Evolutionary conservation across 1,140 invertebrate species (phyloP).

Genomic region (Drosophila funebris): DNA sequence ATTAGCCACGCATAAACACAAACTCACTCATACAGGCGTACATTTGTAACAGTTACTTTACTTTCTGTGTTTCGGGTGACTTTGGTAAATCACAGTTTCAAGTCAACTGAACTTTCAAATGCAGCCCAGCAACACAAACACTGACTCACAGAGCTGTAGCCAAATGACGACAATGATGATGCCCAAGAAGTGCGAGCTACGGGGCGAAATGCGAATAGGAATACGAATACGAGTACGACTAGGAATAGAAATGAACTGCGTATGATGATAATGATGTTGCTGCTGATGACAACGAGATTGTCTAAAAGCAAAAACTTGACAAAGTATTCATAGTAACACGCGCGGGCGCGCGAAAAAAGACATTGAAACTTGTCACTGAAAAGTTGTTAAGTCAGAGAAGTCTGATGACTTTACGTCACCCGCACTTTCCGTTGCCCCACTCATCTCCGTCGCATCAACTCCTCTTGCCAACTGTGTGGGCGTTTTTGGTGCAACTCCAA

Average conservation of each 20-base stretch:
- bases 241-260: background rate
- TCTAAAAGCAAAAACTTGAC: slow-evolving; percentile 74
- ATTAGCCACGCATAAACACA: slow-evolving; percentile 27
- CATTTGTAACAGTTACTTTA: slow-evolving; percentile 70
- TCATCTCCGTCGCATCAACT: background rate
- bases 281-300: slow-evolving; percentile 62
- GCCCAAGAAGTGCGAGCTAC: background rate
- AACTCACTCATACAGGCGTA: slow-evolving; percentile 2
- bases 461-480: slow-evolving; percentile 28
- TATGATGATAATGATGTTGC: slow-evolving; percentile 19
- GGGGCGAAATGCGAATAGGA: too few species aligned
- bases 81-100: slow-evolving; percentile 56
- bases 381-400: slow-evolving; percentile 79
- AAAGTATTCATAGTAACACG: slow-evolving; percentile 72
- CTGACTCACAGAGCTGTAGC: background rate
- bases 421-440: slow-evolving; percentile 15
- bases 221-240: background rate
- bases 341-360: slow-evolving; percentile 51
- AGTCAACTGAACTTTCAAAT: slow-evolving; percentile 45
- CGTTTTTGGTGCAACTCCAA: slow-evolving; percentile 17
- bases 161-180: slow-evolving; percentile 16
- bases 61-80: slow-evolving; percentile 63
- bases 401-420: slow-evolving; percentile 70
- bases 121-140: slow-evolving; percentile 9
- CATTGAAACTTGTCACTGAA: slow-evolving; percentile 74